Evolutionary conservation across 2,113 vertebrate genomes (phyloP).

Genomic region (Vimba vimba): DNA sequence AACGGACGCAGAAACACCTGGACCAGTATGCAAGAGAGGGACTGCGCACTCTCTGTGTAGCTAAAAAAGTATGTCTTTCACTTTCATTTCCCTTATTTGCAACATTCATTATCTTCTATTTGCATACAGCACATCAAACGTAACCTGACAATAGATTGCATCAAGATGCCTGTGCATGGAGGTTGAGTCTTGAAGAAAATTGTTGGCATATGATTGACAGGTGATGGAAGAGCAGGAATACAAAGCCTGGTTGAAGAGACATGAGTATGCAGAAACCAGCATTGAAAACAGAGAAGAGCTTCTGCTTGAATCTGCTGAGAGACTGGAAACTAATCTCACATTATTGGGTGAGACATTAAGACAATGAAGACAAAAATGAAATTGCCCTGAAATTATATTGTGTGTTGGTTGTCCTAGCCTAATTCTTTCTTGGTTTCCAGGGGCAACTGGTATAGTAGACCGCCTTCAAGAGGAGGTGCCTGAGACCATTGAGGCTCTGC

Average conservation of each 20-base stretch:
- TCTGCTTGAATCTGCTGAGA: constrained; percentile 83
- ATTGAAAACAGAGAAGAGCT: constrained; percentile 90
- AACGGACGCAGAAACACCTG: constrained; percentile 86
- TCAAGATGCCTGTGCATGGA: background rate
- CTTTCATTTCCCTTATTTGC: constrained; percentile 26
- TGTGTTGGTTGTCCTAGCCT: background rate
- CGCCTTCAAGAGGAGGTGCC: constrained; percentile 92
- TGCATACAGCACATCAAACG: background rate
- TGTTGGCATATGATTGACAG: constrained; percentile 66
- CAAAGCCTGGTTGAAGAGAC: constrained; percentile 83
- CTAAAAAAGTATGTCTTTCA: constrained; percentile 82
- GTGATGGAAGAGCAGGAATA: constrained; percentile 87
- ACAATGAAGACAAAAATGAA: background rate
- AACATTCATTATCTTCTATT: background rate
- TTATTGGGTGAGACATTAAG: constrained; percentile 81
- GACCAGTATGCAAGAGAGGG: constrained; percentile 88
- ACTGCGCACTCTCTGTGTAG: constrained; percentile 91
- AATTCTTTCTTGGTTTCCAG: constrained; percentile 65
- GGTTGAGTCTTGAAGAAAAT: background rate
- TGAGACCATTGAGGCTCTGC: constrained; percentile 87
- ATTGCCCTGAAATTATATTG: background rate
- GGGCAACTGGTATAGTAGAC: constrained; percentile 93
- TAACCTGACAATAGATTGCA: constrained; percentile 6
- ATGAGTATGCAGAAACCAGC: constrained; percentile 87
- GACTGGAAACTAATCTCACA: constrained; percentile 86